Conservation (phyloP, 53 echinoderm and acorn worm genomes). For the Arbacia lixula region DNA sequence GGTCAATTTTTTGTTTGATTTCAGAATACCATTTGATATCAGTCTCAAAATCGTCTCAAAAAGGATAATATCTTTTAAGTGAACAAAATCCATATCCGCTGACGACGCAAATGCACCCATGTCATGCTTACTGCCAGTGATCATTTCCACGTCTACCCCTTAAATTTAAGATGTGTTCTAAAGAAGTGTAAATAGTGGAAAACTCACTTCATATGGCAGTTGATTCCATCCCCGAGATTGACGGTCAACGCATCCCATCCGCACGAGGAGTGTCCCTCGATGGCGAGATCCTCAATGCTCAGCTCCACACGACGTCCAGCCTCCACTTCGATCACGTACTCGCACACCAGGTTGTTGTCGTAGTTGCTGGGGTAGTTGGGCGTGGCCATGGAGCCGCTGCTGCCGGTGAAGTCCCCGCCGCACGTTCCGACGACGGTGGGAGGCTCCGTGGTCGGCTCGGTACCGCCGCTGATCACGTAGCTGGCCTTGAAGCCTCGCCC, state of each 20-base stretch:
- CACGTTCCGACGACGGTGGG: slow-evolving; percentile 36
- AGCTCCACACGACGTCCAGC: slow-evolving; percentile 48
- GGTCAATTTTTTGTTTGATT: too few relatives aligned
- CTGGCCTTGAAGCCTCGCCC: slow-evolving; percentile 58
- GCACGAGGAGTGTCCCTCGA: slow-evolving; percentile 15
- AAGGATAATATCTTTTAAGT: too few relatives aligned
- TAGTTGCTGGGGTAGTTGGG: slow-evolving; percentile 59
- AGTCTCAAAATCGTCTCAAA: too few relatives aligned
- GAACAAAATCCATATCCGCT: too few relatives aligned
- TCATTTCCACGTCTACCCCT: too few relatives aligned
- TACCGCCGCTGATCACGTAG: slow-evolving; percentile 21
- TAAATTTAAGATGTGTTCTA: neutral
- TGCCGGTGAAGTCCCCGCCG: slow-evolving; percentile 44
- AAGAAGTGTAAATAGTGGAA: neutral
- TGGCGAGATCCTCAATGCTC: neutral
- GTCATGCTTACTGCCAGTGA: too few relatives aligned
- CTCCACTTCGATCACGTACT: slow-evolving; percentile 60
- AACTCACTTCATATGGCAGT: slow-evolving; percentile 43
- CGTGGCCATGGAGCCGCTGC: slow-evolving; percentile 46
- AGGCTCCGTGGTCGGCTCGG: neutral
- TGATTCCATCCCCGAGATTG: slow-evolving; percentile 40
- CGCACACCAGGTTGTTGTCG: slow-evolving; percentile 20
- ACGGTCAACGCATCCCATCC: slow-evolving; percentile 20
- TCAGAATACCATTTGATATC: too few relatives aligned
- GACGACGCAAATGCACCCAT: too few relatives aligned